Evolutionary conservation across 2,797 vertebrate species (phyloP), one percentile per base, ranked within the genome.

Genomic region (Thalassophryne amazonica): DNA sequence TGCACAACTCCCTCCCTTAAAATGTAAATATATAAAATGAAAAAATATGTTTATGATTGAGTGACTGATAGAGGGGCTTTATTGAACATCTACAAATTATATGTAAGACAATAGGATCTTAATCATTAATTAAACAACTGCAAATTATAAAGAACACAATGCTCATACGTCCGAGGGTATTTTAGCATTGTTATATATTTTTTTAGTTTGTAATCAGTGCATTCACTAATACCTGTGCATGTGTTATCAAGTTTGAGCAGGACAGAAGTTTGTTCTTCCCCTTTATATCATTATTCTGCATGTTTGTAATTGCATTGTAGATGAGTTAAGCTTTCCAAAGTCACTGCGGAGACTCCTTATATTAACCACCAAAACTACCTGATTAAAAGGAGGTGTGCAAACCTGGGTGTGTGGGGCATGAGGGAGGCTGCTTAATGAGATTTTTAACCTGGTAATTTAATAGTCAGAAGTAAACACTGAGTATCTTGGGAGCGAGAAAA

Each of bases 381-480:
- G 70, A 86, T 86, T 86, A 84, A 85, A 85, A 86, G 79, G 49
- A 56, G 70, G 66, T 53, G 52, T 41, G 61, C 42, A 73, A 70
- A 76, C 55, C 59, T 67, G 61, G 48, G 48, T 58, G 58, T 45
- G 39, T 55, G 43, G 53, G 69, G 54, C 38, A 49, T 37, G 64
- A 54, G 50, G 62, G 60, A 75, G 71, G 63, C 60, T 73, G 57
- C 38, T 59, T 87, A 81, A 86, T 89, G 81, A 88, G 80, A 84
- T 85, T 88, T 84, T 84, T 69, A 81, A 79, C 76, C 68, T 56
- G 29, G 74, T 87, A 79, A 89, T 89, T 86, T 78, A 88, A 90
- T 86, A 83, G 71, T 73, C 52, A 75, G 73, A 86, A 81, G 83
- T 81, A 82, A 85, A 86, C 73, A 83, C 73, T 55, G 37, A 74